A percentile compares a stretch with the other conserved stretches of the same genome.
Conservation (phyloP, 2,113 vertebrate genomes). For the Polypterus bichir region DNA sequence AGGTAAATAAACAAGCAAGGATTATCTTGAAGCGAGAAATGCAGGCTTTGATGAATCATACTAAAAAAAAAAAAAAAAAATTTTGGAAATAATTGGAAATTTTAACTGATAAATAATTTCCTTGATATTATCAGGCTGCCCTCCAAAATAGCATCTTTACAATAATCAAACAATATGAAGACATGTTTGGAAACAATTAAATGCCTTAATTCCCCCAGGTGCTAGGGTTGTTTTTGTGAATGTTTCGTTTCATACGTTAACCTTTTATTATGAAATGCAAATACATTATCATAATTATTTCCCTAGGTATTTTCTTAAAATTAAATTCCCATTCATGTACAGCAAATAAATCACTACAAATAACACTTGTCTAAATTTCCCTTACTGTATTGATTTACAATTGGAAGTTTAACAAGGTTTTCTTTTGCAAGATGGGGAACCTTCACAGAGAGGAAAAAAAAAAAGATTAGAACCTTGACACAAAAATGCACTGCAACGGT, state of each 20-base stretch:
- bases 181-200: neutral
- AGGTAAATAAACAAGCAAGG: neutral
- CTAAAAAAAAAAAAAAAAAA: neutral
- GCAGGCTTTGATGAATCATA: neutral
- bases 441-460: no score
- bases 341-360: neutral
- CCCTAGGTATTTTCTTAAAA: neutral
- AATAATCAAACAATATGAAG: neutral
- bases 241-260: neutral
- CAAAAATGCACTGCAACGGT: no score
- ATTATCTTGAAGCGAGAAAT: neutral
- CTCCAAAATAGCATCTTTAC: no score
- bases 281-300: neutral
- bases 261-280: conserved; percentile 1
- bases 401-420: neutral
- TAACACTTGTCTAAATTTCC: neutral
- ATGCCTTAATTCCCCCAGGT: neutral
- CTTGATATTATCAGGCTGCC: neutral
- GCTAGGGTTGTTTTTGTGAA: neutral
- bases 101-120: neutral
- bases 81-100: neutral
- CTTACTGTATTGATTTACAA: neutral
- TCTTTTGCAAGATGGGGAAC: no score
- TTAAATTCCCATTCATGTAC: neutral
- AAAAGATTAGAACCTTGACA: no score